Conservation (phyloP, 2,113 vertebrate species). For the Manacus vitellinus region DNA sequence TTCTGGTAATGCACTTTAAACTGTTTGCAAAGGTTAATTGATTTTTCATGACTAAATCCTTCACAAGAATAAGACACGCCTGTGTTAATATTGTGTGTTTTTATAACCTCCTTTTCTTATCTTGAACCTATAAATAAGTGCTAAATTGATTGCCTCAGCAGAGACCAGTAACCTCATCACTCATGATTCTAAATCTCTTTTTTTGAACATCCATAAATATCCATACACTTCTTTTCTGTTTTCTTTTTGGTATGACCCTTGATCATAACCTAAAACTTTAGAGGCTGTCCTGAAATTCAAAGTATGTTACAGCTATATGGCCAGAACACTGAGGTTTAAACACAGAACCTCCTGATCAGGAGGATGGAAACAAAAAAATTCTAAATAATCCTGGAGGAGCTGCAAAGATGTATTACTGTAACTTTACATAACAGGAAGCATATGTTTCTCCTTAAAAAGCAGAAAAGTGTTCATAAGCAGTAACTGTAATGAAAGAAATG, state of each 20-base stretch:
- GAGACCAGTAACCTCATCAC: background rate
- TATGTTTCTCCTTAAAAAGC: background rate
- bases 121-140: background rate
- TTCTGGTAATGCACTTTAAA: slow-evolving; percentile 61
- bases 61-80: background rate
- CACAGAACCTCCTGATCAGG: background rate
- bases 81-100: background rate
- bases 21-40: background rate
- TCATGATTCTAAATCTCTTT: background rate
- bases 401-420: background rate
- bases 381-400: background rate
- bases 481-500: background rate
- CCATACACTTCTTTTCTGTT: background rate
- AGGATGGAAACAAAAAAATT: background rate
- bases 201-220: background rate
- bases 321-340: background rate
- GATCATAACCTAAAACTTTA: background rate
- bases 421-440: background rate
- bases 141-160: background rate
- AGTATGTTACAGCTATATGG: background rate
- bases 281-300: background rate
- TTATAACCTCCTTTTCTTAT: background rate
- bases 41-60: background rate
- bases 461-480: background rate
- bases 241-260: background rate